Conservation (phyloP, 23 tunicate species). For the Clavelina lepadiformis region DNA sequence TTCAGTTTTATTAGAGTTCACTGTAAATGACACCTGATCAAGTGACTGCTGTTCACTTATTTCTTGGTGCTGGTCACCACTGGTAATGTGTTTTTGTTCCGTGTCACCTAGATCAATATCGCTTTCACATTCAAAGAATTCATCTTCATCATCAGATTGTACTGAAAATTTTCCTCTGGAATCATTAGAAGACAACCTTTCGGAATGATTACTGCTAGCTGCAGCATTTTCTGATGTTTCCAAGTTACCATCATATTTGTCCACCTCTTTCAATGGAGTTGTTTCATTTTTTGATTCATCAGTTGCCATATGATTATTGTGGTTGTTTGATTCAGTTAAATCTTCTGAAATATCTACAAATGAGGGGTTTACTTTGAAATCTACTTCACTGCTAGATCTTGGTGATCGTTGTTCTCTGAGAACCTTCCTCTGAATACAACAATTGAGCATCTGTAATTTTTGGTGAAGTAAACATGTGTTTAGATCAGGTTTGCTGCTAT, state of each 20-base stretch:
- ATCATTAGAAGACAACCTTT: too few relatives aligned
- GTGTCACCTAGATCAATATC: background rate
- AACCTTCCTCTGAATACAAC: slow-evolving; percentile 49
- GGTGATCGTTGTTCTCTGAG: slow-evolving; percentile 15
- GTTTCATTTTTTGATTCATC: too few relatives aligned
- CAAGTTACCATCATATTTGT: background rate
- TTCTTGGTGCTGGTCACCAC: too few relatives aligned
- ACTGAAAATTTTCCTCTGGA: too few relatives aligned
- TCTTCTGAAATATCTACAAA: background rate
- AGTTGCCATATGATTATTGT: background rate
- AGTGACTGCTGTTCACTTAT: too few relatives aligned
- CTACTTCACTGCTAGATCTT: background rate
- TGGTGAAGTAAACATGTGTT: slow-evolving; percentile 75
- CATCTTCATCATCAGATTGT: slow-evolving; percentile 54
- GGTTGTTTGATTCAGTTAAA: background rate
- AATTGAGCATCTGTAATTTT: slow-evolving; percentile 88
- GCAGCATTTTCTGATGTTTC: background rate
- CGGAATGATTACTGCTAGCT: too few relatives aligned
- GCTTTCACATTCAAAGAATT: slow-evolving; percentile 57
- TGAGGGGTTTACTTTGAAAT: background rate
- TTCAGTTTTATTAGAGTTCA: too few relatives aligned
- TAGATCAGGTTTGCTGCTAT: slow-evolving; percentile 34
- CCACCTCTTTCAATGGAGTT: background rate
- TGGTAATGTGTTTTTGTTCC: too few relatives aligned
- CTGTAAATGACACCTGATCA: too few relatives aligned